These are phyloP conservation scores for Tachycineta bicolor DNA, from an alignment of 2,113 vertebrate genomes.

Conservation along the genomic window DNA sequence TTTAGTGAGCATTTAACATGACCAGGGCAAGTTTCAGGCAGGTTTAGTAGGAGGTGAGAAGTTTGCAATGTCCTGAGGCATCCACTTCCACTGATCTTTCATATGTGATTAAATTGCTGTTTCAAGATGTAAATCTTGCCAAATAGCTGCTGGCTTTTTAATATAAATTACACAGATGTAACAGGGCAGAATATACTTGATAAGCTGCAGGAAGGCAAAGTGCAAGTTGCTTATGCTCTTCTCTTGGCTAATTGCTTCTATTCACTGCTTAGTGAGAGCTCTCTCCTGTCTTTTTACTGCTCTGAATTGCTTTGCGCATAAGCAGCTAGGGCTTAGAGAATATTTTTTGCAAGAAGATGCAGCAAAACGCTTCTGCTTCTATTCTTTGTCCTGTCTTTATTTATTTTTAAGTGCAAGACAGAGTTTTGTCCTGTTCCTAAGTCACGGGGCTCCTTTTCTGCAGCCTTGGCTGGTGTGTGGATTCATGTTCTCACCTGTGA, in stretches of 20 bases:
- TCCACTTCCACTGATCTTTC: neutral
- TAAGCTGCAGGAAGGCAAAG: neutral
- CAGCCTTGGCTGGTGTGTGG: neutral
- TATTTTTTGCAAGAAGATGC: neutral
- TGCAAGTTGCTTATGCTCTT: neutral
- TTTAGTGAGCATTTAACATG: neutral
- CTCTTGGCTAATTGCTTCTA: slow-evolving; percentile 20
- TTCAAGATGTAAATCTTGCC: slow-evolving; percentile 44
- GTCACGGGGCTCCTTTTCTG: neutral
- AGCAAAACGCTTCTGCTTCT: neutral
- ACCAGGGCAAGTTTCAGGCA: slow-evolving; percentile 36
- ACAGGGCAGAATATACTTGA: slow-evolving; percentile 4
- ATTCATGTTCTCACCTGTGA: neutral
- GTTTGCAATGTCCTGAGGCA: slow-evolving; percentile 33
- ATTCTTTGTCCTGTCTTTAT: neutral
- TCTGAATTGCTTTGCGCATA: neutral
- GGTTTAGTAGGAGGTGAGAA: slow-evolving; percentile 46
- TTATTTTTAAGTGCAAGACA: neutral
- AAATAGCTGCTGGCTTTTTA: slow-evolving; percentile 46
- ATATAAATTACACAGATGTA: slow-evolving; percentile 26
- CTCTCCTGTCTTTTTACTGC: neutral
- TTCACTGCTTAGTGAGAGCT: neutral
- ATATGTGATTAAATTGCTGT: slow-evolving; percentile 21
- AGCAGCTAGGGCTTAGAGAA: neutral
- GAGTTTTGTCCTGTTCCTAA: neutral